These are phyloP conservation scores for Palaemon carinicauda DNA, from an alignment of 1,140 invertebrate genomes.

Conservation along the genomic window DNA sequence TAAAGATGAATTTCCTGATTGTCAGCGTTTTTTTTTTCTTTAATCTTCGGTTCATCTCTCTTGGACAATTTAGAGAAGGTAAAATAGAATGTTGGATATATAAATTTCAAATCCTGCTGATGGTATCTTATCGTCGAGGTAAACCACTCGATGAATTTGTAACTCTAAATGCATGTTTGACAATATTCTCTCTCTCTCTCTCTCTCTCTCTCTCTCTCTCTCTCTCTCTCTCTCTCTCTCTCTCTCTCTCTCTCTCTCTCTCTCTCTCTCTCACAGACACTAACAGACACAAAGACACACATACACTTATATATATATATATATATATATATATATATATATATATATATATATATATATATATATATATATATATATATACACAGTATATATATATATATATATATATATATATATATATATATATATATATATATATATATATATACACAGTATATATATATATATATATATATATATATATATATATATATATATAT, in stretches of 20 bases:
- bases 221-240: background rate
- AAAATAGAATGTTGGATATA: too few relatives aligned
- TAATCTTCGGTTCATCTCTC: too few relatives aligned
- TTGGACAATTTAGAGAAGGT: too few relatives aligned
- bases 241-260: background rate
- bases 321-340: background rate
- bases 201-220: background rate
- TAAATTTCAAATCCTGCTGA: too few relatives aligned
- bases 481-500: background rate
- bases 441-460: background rate
- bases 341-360: background rate
- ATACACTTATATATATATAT: background rate
- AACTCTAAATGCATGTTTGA: background rate
- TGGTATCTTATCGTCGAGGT: too few relatives aligned
- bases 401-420: background rate
- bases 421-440: background rate
- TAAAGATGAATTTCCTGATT: too few relatives aligned
- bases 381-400: background rate
- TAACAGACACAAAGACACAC: too few relatives aligned
- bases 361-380: background rate
- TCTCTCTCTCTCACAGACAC: background rate
- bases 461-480: slow-evolving; percentile 7
- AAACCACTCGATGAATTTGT: background rate
- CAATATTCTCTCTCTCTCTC: background rate
- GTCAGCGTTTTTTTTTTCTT: too few relatives aligned